Evolutionary conservation across 2,888 invertebrate species (phyloP).

Genomic region (Nysson spinosus): DNA sequence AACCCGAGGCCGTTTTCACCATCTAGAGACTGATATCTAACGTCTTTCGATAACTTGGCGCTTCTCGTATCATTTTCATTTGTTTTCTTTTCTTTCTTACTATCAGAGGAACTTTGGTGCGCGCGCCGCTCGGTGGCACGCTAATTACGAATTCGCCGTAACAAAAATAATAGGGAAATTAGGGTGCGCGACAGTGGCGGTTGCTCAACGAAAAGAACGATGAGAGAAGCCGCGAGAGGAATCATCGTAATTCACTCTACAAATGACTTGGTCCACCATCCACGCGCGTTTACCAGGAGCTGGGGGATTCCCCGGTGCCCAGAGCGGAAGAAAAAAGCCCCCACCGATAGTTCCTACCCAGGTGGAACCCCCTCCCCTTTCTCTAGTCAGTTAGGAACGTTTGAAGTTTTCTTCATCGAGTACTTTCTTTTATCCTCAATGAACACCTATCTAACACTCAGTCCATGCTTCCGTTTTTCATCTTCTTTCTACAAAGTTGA

Average conservation of each 20-base stretch:
- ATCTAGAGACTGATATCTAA: no score
- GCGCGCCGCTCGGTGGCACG: conserved; percentile 56
- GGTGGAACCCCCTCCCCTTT: conserved; percentile 37
- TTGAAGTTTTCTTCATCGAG: conserved; percentile 49
- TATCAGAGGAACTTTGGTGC: conserved; percentile 69
- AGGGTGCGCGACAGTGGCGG: conserved; percentile 43
- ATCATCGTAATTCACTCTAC: conserved; percentile 26
- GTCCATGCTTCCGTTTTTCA: not conserved
- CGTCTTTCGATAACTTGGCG: conserved; percentile 6
- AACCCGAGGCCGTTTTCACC: no score
- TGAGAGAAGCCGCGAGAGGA: conserved; percentile 25
- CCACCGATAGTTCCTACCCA: conserved; percentile 29
- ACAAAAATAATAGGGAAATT: conserved; percentile 72
- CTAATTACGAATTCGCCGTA: conserved; percentile 55
- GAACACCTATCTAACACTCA: conserved; percentile 31
- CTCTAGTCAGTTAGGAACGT: conserved; percentile 57
- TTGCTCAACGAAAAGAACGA: conserved; percentile 30
- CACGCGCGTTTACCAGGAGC: conserved; percentile 38
- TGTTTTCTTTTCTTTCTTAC: conserved; percentile 36
- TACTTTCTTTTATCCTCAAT: conserved; percentile 33
- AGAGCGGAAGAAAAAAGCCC: conserved; percentile 37
- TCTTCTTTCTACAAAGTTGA: not conserved
- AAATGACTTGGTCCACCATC: conserved; percentile 57
- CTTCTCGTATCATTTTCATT: conserved; percentile 14
- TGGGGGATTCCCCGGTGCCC: conserved; percentile 22